These are phyloP conservation scores for Protodeltote pygarga DNA, from an alignment of 2,888 invertebrate genomes.

Conservation along the genomic window DNA sequence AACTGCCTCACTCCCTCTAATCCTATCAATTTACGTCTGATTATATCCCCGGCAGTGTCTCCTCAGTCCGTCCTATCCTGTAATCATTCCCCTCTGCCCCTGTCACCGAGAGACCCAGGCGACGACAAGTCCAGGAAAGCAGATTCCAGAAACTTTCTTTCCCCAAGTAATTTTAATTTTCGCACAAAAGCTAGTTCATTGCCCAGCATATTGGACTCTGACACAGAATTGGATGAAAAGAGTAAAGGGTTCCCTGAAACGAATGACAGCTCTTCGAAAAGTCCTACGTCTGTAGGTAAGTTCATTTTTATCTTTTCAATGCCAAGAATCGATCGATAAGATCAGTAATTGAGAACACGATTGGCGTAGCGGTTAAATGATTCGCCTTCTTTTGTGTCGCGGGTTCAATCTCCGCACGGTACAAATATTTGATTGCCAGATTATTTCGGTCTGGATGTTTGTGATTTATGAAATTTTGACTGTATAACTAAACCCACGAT, in stretches of 20 bases:
- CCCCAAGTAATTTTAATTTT: slow-evolving; percentile 87
- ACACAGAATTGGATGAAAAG: slow-evolving; percentile 88
- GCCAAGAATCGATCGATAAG: too few species aligned
- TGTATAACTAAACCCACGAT: too few species aligned
- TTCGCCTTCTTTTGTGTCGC: too few species aligned
- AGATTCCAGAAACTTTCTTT: slow-evolving; percentile 85
- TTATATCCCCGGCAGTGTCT: slow-evolving; percentile 88
- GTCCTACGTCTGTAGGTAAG: slow-evolving; percentile 89
- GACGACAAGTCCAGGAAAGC: slow-evolving; percentile 60
- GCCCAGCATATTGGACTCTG: slow-evolving; percentile 93
- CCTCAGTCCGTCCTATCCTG: slow-evolving; percentile 76
- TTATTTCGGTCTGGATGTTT: too few species aligned
- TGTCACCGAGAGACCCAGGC: slow-evolving; percentile 57
- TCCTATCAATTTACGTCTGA: slow-evolving; percentile 85
- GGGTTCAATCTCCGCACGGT: too few species aligned
- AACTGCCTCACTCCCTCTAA: slow-evolving; percentile 76
- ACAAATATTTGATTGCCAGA: too few species aligned
- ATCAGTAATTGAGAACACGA: too few species aligned
- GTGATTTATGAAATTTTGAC: too few species aligned
- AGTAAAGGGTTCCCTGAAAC: slow-evolving; percentile 79
- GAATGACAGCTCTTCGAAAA: slow-evolving; percentile 87
- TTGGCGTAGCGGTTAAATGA: too few species aligned
- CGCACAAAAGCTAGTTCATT: slow-evolving; percentile 90
- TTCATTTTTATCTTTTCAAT: slow-evolving; percentile 44
- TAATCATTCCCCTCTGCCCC: slow-evolving; percentile 67